A percentile compares a stretch with the other conserved stretches of the same genome.
phyloP scores from a whole-genome alignment of 64 coral and sea anemone genomes.

The Cladopsammia gracilis region DNA sequence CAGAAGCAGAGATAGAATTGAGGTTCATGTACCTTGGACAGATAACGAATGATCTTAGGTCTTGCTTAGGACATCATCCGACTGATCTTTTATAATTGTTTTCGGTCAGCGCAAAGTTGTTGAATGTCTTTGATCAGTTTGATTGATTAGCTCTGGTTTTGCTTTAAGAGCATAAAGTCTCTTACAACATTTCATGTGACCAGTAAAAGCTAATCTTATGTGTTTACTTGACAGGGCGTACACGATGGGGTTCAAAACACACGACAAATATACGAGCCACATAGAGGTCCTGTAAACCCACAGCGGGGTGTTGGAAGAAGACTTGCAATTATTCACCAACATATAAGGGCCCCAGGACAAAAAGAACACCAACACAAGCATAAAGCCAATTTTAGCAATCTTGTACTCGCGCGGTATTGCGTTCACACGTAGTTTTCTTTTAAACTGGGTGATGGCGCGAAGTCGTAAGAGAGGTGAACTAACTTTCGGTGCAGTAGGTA shows the following conservation, averaged over 20 bases:
- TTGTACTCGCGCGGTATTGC: slow-evolving; percentile 81
- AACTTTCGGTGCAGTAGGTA: not conserved
- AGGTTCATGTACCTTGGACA: too few relatives aligned
- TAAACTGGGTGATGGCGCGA: slow-evolving; percentile 74
- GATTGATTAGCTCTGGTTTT: not conserved
- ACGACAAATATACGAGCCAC: slow-evolving; percentile 86
- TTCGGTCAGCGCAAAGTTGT: too few relatives aligned
- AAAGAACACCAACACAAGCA: slow-evolving; percentile 86
- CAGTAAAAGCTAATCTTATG: slow-evolving; percentile 76
- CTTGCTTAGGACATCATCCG: too few relatives aligned
- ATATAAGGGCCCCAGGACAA: slow-evolving; percentile 92
- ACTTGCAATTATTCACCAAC: slow-evolving; percentile 77
- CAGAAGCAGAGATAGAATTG: too few relatives aligned
- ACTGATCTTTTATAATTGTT: too few relatives aligned
- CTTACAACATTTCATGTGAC: slow-evolving; percentile 53
- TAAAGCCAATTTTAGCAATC: slow-evolving; percentile 86
- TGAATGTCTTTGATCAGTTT: not conserved
- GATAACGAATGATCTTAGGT: too few relatives aligned
- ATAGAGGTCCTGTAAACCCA: slow-evolving; percentile 82
- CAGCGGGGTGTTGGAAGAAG: slow-evolving; percentile 16
- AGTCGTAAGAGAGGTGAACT: slow-evolving; percentile 57
- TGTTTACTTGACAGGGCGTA: slow-evolving; percentile 91
- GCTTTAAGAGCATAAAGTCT: not conserved
- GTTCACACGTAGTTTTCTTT: slow-evolving; percentile 61
- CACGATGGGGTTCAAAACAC: slow-evolving; percentile 82